Evolutionary conservation across 2,888 invertebrate genomes (phyloP).

Genomic region (Hirtodrosophila duncani): DNA sequence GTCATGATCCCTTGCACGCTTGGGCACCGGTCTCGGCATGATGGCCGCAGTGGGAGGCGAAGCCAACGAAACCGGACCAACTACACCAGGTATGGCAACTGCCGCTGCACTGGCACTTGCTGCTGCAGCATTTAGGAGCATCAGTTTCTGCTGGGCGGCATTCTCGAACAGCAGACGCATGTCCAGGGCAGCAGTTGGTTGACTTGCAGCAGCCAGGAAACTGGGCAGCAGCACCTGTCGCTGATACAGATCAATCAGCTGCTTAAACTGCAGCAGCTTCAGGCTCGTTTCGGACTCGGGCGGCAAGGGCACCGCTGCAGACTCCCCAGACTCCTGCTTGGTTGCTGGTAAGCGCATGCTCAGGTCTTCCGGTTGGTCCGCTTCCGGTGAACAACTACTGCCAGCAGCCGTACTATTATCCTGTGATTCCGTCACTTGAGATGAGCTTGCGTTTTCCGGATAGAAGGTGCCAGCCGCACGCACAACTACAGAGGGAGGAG

Average conservation of each 20-base stretch:
- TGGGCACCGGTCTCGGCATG: slow-evolving; percentile 48
- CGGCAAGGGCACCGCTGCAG: background rate
- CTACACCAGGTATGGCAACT: slow-evolving; percentile 13
- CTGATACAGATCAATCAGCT: slow-evolving; percentile 55
- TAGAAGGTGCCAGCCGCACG: slow-evolving; percentile 77
- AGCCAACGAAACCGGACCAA: slow-evolving; percentile 9
- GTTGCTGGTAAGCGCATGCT: slow-evolving; percentile 40
- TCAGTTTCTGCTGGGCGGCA: slow-evolving; percentile 62
- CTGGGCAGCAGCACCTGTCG: slow-evolving; percentile 57
- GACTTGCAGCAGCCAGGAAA: slow-evolving; percentile 56
- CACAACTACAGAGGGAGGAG: slow-evolving; percentile 59
- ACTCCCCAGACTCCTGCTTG: background rate
- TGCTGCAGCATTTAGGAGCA: slow-evolving; percentile 57
- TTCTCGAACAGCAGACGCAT: slow-evolving; percentile 56
- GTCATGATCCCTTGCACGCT: slow-evolving; percentile 92
- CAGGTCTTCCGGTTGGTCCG: slow-evolving; percentile 60
- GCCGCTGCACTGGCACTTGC: slow-evolving; percentile 21
- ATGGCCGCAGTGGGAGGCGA: slow-evolving; percentile 5
- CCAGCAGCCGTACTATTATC: background rate
- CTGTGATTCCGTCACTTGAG: background rate
- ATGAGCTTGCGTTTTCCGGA: slow-evolving; percentile 68
- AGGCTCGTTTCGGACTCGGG: slow-evolving; percentile 3
- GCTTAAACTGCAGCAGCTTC: slow-evolving; percentile 60
- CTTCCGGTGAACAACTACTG: background rate
- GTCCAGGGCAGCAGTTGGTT: slow-evolving; percentile 34